Evolutionary conservation across 2,113 vertebrate species (phyloP).

Genomic region (Poicephalus gulielmi): DNA sequence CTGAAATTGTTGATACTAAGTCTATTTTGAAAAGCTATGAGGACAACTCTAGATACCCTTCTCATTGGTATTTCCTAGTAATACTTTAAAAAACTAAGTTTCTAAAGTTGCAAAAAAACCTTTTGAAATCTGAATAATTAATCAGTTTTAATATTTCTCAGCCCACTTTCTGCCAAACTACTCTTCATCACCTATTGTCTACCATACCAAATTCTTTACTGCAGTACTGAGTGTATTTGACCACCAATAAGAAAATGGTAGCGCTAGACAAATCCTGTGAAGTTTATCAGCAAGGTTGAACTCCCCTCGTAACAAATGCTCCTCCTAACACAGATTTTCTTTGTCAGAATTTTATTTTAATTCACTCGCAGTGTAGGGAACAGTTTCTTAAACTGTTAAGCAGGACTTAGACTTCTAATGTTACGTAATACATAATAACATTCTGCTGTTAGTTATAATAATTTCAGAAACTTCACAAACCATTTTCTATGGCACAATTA

Average conservation of each 20-base stretch:
- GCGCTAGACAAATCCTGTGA: not conserved
- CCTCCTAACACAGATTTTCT: not conserved
- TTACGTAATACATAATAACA: not conserved
- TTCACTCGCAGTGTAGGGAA: not conserved
- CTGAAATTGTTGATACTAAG: not conserved
- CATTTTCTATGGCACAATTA: not conserved
- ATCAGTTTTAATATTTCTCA: not conserved
- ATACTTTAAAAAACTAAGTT: not conserved
- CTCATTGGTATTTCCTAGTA: not conserved
- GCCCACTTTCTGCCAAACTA: not conserved
- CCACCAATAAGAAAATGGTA: not conserved
- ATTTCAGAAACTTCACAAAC: not conserved
- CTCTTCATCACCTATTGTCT: not conserved
- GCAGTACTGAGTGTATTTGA: not conserved
- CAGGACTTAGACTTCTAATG: not conserved
- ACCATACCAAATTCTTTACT: not conserved
- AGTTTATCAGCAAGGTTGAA: not conserved
- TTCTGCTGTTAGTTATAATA: not conserved
- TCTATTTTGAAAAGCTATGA: not conserved
- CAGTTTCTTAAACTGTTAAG: not conserved
- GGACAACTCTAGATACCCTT: not conserved
- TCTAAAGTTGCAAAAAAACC: not conserved
- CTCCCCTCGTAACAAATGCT: not conserved
- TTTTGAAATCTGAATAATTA: not conserved
- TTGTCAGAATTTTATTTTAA: not conserved